A percentile compares a stretch with the other conserved stretches of the same genome.
Conservation (phyloP, 2,113 vertebrate genomes). For the Syngnathoides biaculeatus region DNA sequence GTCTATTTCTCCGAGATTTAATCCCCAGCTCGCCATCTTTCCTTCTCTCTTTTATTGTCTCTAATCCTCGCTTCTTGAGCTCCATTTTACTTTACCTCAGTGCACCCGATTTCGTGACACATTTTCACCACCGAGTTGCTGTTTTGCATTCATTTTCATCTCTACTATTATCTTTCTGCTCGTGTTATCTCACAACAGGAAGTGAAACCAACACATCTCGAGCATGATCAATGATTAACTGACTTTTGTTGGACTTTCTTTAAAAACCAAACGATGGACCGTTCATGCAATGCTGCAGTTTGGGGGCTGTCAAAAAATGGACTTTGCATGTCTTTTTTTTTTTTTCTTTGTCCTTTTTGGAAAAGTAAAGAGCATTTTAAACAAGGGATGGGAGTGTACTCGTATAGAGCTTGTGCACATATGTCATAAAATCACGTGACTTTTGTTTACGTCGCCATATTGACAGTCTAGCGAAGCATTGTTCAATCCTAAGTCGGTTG, state of each 20-base stretch:
- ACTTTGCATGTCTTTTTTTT: too few species aligned
- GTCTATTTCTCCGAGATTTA: conserved; percentile 50
- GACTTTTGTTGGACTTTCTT: background rate
- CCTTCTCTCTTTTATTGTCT: conserved; percentile 6
- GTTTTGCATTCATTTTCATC: background rate
- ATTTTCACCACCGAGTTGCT: background rate
- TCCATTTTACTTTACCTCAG: conserved; percentile 24
- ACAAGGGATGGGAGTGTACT: background rate
- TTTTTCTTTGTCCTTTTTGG: too few species aligned
- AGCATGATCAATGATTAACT: background rate
- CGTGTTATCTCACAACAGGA: background rate
- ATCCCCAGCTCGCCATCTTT: conserved; percentile 22
- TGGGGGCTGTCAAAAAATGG: background rate
- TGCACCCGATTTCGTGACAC: background rate
- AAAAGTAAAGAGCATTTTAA: background rate
- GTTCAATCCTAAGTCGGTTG: too few species aligned
- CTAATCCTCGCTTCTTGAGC: conserved; percentile 11
- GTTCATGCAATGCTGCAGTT: background rate
- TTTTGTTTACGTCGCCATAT: too few species aligned
- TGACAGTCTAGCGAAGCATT: too few species aligned
- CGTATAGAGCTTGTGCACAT: too few species aligned
- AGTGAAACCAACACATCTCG: background rate
- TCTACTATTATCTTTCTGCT: background rate
- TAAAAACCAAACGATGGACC: background rate
- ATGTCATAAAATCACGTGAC: too few species aligned